A percentile compares a stretch with the other conserved stretches of the same genome.
Evolutionary conservation across 1,140 invertebrate species (phyloP).

Genomic region (Drosophila albomicans): DNA sequence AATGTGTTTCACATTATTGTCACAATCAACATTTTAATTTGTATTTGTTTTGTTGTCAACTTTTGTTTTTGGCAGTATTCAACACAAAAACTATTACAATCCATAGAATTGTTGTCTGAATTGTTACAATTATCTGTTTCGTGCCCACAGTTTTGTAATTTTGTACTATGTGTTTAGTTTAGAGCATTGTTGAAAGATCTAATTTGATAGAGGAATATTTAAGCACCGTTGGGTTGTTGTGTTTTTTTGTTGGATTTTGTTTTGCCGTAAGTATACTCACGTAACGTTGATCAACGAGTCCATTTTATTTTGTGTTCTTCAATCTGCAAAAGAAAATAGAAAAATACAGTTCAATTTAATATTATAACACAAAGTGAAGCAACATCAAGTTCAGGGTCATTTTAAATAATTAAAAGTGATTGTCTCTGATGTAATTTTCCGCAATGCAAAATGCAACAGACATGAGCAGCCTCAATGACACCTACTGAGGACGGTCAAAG

Average conservation of each 20-base stretch:
- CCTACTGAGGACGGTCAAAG: background rate
- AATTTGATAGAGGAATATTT: constrained; percentile 3
- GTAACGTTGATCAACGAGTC: constrained; percentile 8
- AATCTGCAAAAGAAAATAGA: constrained; percentile 16
- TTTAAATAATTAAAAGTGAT: background rate
- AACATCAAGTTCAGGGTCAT: background rate
- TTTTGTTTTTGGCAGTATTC: constrained; percentile 32
- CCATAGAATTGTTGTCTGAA: constrained; percentile 16
- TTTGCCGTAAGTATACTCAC: constrained; percentile 61
- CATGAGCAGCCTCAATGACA: background rate
- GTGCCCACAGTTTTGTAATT: constrained; percentile 78
- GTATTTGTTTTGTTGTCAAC: constrained; percentile 40
- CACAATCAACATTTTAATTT: background rate
- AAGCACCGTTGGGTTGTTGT: constrained; percentile 63
- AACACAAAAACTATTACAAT: constrained; percentile 13
- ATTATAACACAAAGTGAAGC: background rate
- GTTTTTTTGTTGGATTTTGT: constrained; percentile 30
- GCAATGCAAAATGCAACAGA: constrained; percentile 21
- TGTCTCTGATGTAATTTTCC: constrained; percentile 15
- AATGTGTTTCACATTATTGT: constrained; percentile 48
- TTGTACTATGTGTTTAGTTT: constrained; percentile 66
- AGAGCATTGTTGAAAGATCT: constrained; percentile 53
- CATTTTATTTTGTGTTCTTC: background rate
- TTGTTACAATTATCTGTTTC: constrained; percentile 37
- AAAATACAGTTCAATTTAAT: background rate